Percentiles rank a stretch among this genome's conserved stretches.
These are phyloP conservation scores for Chondrosia reniformis DNA, from an alignment of 37 sponge, comb jelly and placozoan genomes.

Conservation along the genomic window DNA sequence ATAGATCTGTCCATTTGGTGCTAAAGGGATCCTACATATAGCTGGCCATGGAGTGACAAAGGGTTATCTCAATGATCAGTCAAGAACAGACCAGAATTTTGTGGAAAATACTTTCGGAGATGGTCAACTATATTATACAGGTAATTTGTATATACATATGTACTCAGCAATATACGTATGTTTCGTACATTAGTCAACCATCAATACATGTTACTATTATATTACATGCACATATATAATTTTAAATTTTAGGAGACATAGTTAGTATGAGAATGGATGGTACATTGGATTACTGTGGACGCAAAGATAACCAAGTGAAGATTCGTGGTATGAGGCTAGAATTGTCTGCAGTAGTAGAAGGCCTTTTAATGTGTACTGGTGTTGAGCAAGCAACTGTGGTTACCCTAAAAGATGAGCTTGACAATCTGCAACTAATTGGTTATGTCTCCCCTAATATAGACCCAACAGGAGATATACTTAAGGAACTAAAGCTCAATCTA, in stretches of 20 bases:
- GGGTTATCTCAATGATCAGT: slow-evolving; percentile 30
- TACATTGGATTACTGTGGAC: slow-evolving; percentile 37
- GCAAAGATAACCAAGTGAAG: slow-evolving; percentile 59
- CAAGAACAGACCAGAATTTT: slow-evolving; percentile 19
- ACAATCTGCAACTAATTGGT: slow-evolving; percentile 22
- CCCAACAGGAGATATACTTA: not conserved
- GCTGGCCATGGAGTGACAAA: slow-evolving; percentile 41
- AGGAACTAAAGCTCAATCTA: slow-evolving; percentile 12
- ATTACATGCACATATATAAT: too few relatives aligned
- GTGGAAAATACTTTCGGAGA: slow-evolving; percentile 3
- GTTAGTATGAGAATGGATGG: slow-evolving; percentile 29
- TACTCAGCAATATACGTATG: not conserved
- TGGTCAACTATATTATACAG: slow-evolving; percentile 29
- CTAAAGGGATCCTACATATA: slow-evolving; percentile 31
- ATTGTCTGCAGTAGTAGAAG: slow-evolving; percentile 42
- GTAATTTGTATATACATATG: not conserved
- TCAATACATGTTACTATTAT: too few relatives aligned
- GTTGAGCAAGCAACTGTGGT: slow-evolving; percentile 25
- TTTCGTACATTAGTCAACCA: too few relatives aligned
- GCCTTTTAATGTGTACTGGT: not conserved
- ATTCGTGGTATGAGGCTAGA: slow-evolving; percentile 65
- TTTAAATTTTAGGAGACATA: slow-evolving; percentile 14
- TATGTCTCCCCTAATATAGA: slow-evolving; percentile 17
- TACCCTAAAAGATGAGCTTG: slow-evolving; percentile 5
- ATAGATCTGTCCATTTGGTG: slow-evolving; percentile 15